Evolutionary conservation across 2,113 vertebrate species (phyloP).

Genomic region (Otus sunia): DNA sequence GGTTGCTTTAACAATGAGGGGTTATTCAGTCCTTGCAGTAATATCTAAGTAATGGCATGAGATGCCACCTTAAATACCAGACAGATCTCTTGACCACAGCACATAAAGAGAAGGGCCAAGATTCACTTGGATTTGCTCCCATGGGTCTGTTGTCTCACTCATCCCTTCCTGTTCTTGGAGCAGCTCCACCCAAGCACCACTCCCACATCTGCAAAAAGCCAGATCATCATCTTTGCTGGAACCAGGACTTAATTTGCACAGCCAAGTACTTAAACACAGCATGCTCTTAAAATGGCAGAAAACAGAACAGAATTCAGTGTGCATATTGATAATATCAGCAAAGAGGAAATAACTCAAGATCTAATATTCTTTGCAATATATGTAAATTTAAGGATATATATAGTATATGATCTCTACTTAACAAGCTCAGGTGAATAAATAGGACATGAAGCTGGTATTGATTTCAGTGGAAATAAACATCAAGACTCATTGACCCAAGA

Average conservation of each 20-base stretch:
- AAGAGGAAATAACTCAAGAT: neutral
- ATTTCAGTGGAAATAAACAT: neutral
- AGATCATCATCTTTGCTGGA: neutral
- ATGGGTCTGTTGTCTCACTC: neutral
- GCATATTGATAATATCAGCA: neutral
- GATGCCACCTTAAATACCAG: neutral
- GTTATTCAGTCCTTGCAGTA: neutral
- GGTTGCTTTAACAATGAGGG: neutral
- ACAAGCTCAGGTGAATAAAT: neutral
- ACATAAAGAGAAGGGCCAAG: neutral
- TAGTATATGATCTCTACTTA: neutral
- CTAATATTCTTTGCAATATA: neutral
- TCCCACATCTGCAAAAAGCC: conserved; percentile 18
- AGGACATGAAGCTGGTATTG: neutral
- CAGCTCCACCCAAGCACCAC: conserved; percentile 24
- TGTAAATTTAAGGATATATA: neutral
- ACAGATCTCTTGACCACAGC: neutral
- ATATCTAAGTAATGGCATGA: neutral
- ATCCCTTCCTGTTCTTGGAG: neutral
- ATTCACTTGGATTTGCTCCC: neutral
- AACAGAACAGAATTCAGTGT: neutral
- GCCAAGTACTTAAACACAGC: neutral
- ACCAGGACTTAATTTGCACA: neutral
- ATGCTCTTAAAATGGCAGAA: neutral
- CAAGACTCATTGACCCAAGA: neutral